These are phyloP conservation scores for Harpalus rubripes DNA, from an alignment of 2,888 invertebrate genomes.

Conservation along the genomic window DNA sequence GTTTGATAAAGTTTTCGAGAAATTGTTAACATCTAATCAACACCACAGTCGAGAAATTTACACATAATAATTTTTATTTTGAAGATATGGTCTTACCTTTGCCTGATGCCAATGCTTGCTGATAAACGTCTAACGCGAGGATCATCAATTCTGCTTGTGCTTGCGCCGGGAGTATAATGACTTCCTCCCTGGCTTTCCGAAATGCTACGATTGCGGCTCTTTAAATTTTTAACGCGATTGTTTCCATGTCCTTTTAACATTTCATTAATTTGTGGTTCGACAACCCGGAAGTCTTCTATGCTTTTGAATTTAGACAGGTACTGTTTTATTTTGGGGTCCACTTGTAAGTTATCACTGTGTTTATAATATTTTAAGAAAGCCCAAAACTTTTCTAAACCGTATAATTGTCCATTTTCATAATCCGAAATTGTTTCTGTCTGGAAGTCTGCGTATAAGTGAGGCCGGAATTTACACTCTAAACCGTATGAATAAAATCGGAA, in stretches of 20 bases:
- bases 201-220: conserved; percentile 83
- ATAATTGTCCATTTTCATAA: conserved; percentile 95
- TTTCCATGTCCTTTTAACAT: conserved; percentile 79
- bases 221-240: conserved; percentile 77
- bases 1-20: no score
- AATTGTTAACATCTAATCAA: no score
- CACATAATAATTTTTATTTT: no score
- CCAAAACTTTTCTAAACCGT: conserved; percentile 99
- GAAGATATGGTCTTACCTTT: conserved; percentile 67
- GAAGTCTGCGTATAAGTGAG: conserved; percentile 97
- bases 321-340: conserved; percentile 86
- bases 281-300: conserved; percentile 93
- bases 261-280: conserved; percentile 84
- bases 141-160: conserved; percentile 68
- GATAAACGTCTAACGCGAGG: conserved; percentile 68
- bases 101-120: conserved; percentile 67
- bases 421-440: conserved; percentile 94
- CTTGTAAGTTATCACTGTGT: conserved; percentile 86
- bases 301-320: conserved; percentile 89
- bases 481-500: conserved; percentile 99
- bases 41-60: no score
- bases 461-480: conserved; percentile 95
- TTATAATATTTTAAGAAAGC: conserved; percentile 98
- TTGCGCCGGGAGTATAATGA: conserved; percentile 65
- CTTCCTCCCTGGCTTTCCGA: conserved; percentile 80